These are phyloP conservation scores for Oophaga pumilio DNA, from an alignment of 2,113 vertebrate species.

Conservation along the genomic window DNA sequence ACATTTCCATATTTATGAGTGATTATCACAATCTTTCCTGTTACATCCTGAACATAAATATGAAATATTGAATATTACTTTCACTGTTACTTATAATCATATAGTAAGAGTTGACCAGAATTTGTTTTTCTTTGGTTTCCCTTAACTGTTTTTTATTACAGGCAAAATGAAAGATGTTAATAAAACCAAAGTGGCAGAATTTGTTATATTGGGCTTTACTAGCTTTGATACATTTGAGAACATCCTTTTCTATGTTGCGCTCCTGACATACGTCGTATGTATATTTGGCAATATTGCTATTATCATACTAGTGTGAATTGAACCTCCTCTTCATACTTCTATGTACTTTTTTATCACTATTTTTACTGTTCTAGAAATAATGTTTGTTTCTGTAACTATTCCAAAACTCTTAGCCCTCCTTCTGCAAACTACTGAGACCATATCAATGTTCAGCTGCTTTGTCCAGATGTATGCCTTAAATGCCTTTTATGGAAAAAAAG, in stretches of 20 bases:
- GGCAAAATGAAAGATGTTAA: neutral
- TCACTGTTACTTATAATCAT: too few species aligned
- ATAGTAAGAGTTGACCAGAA: too few species aligned
- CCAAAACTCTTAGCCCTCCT: neutral
- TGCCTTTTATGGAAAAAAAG: neutral
- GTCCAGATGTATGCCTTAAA: slow-evolving; percentile 27
- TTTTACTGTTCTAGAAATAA: slow-evolving; percentile 27
- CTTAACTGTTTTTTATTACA: neutral
- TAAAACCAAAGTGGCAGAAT: slow-evolving; percentile 8
- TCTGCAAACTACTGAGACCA: neutral
- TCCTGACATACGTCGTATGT: slow-evolving; percentile 4
- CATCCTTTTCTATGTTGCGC: neutral
- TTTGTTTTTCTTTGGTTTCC: too few species aligned
- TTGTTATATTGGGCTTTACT: slow-evolving; percentile 14
- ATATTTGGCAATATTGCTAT: slow-evolving; percentile 9
- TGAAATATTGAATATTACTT: too few species aligned
- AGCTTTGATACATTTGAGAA: neutral
- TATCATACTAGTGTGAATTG: neutral
- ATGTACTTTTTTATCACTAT: slow-evolving; percentile 37
- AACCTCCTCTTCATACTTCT: slow-evolving; percentile 8
- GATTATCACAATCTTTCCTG: too few species aligned
- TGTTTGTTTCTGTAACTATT: slow-evolving; percentile 31
- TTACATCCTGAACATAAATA: too few species aligned
- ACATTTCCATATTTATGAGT: too few species aligned
- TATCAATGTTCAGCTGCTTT: slow-evolving; percentile 14